These are phyloP conservation scores for Heliconius nattereri DNA, from an alignment of 1,140 invertebrate species.

Conservation along the genomic window DNA sequence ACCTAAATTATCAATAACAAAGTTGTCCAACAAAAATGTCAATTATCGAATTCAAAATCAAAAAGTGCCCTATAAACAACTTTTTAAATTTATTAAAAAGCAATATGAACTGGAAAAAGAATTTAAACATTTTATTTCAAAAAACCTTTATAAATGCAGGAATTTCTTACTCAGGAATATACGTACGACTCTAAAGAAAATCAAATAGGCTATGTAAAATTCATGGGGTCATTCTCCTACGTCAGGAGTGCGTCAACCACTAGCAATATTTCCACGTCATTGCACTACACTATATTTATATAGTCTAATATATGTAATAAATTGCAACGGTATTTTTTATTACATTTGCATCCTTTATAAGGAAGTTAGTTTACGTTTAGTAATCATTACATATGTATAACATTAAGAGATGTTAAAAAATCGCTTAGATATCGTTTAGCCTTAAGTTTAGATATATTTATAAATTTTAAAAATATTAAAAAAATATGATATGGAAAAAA, in stretches of 20 bases:
- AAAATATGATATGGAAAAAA: too few relatives aligned
- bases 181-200: not conserved
- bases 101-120: not conserved
- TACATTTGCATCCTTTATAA: constrained; percentile 1
- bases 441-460: too few relatives aligned
- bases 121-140: not conserved
- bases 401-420: too few relatives aligned
- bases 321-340: constrained; percentile 4
- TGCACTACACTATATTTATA: not conserved
- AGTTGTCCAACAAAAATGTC: too few relatives aligned
- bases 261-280: constrained; percentile 13
- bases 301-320: constrained; percentile 8
- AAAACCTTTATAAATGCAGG: not conserved
- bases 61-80: too few relatives aligned
- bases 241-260: constrained; percentile 10
- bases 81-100: too few relatives aligned
- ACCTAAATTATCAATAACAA: too few relatives aligned
- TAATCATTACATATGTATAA: not conserved
- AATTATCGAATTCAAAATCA: too few relatives aligned
- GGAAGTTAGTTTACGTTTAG: not conserved
- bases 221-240: constrained; percentile 17
- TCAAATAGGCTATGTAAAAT: constrained; percentile 17
- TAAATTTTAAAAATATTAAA: too few relatives aligned
- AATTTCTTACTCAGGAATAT: not conserved
- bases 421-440: too few relatives aligned